Conservation (phyloP, 2,888 invertebrate genomes). For the Trypoxylon attenuatum region DNA sequence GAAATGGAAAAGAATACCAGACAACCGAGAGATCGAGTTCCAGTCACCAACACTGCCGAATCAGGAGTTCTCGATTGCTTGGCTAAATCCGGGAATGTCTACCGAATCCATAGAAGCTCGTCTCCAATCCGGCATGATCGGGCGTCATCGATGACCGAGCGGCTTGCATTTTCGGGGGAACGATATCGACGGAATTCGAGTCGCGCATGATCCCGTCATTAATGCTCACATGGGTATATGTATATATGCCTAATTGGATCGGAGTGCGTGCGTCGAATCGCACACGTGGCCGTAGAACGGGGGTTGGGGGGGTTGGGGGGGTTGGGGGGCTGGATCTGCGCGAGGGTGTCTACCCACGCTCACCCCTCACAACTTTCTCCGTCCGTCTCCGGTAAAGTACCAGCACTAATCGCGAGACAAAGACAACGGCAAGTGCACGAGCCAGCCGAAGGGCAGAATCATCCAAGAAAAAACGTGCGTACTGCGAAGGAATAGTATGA, state of each 20-base stretch:
- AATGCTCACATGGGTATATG: background rate
- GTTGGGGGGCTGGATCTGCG: background rate
- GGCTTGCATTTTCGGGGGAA: background rate
- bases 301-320: background rate
- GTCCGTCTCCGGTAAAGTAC: background rate
- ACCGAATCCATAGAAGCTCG: background rate
- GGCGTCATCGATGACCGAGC: background rate
- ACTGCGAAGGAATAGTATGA: background rate
- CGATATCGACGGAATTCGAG: slow-evolving; percentile 4
- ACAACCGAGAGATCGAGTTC: background rate
- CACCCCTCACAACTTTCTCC: background rate
- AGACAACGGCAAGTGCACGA: background rate
- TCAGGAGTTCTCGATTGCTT: background rate
- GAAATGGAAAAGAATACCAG: too few relatives aligned
- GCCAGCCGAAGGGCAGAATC: background rate
- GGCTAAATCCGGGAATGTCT: background rate
- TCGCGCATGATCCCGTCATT: background rate
- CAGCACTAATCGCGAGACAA: background rate
- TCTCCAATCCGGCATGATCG: background rate
- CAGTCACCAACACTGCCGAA: background rate
- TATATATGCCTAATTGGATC: background rate
- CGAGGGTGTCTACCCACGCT: background rate
- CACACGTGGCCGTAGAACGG: background rate
- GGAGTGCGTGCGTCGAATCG: background rate
- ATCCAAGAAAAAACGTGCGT: background rate